phyloP scores from a whole-genome alignment of 2,113 vertebrate species.

The Ursus arctos region DNA sequence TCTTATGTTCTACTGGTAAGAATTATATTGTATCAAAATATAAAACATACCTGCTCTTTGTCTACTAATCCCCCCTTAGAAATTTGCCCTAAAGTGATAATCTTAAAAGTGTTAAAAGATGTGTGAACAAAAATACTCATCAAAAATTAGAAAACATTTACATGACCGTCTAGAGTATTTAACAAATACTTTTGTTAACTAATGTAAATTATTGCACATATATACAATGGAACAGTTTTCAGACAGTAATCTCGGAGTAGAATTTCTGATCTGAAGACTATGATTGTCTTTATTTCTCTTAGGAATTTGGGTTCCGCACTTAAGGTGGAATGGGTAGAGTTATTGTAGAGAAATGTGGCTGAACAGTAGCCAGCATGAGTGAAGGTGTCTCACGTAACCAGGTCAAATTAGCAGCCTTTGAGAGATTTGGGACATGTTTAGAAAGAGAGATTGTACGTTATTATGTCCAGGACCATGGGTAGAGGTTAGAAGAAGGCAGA shows the following conservation, averaged over 20 bases:
- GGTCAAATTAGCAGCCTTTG: neutral
- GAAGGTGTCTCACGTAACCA: neutral
- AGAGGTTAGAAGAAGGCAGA: neutral
- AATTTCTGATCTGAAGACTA: slow-evolving; percentile 33
- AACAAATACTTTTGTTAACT: neutral
- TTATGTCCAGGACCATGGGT: neutral
- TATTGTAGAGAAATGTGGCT: neutral
- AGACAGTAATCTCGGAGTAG: slow-evolving; percentile 17
- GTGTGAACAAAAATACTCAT: neutral
- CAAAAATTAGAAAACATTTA: slow-evolving; percentile 25
- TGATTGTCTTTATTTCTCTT: slow-evolving; percentile 14
- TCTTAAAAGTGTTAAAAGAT: slow-evolving; percentile 49
- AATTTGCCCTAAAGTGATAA: slow-evolving; percentile 12
- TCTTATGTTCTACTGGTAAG: neutral
- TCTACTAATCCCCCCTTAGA: slow-evolving; percentile 12
- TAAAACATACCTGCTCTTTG: slow-evolving; percentile 15
- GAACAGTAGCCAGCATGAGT: neutral
- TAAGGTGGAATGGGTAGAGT: slow-evolving; percentile 25
- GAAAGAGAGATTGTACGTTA: neutral
- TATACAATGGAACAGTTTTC: neutral
- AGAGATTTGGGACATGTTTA: neutral
- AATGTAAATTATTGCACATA: neutral
- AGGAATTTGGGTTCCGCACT: slow-evolving; percentile 38
- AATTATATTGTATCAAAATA: slow-evolving; percentile 45
- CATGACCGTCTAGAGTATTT: neutral